phyloP scores from a whole-genome alignment of 2,113 vertebrate species.

The Paracanthobrama guichenoti region DNA sequence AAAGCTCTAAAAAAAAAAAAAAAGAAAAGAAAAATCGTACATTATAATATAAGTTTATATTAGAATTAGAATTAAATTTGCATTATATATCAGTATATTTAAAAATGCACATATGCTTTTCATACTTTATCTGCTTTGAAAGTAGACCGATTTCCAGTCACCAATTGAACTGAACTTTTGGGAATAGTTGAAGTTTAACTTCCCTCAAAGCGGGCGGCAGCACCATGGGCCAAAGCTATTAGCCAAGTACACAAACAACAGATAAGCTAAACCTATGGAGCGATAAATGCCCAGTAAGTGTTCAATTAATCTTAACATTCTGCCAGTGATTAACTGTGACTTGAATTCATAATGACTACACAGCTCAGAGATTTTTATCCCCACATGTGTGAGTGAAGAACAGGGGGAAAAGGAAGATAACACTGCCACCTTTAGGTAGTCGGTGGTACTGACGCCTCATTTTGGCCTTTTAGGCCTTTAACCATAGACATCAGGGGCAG shows the following conservation, averaged over 20 bases:
- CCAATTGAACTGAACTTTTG: constrained; percentile 16
- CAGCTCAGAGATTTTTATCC: background rate
- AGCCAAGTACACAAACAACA: constrained; percentile 68
- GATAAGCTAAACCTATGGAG: constrained; percentile 59
- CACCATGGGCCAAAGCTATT: constrained; percentile 64
- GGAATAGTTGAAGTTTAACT: constrained; percentile 19
- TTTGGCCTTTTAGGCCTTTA: constrained; percentile 17
- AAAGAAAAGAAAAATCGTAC: background rate
- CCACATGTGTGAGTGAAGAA: background rate
- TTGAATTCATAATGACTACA: constrained; percentile 57
- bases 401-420: constrained; percentile 62
- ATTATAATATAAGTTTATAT: background rate
- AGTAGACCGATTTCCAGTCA: background rate
- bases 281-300: constrained; percentile 1
- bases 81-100: background rate
- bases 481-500: constrained; percentile 18
- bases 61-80: background rate
- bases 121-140: background rate
- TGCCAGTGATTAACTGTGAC: constrained; percentile 56
- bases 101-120: background rate
- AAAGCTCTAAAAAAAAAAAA: background rate
- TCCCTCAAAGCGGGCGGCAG: constrained; percentile 53
- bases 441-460: constrained; percentile 47
- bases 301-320: constrained; percentile 23
- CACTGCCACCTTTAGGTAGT: constrained; percentile 70